Conservation (phyloP, 2,888 invertebrate genomes). For the Drosophila dives region DNA sequence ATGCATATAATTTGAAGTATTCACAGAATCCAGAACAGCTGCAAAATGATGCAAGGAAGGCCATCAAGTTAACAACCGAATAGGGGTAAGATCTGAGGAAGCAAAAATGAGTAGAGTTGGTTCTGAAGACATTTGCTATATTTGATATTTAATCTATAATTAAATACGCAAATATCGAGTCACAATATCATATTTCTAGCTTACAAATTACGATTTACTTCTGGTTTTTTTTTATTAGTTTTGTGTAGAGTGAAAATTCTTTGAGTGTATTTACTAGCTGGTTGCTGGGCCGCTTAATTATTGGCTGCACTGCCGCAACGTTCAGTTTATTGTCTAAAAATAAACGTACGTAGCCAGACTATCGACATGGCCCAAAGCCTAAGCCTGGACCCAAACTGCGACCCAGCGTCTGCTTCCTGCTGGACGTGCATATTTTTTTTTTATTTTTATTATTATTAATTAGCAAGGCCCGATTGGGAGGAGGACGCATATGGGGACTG, state of each 20-base stretch:
- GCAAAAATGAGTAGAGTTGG: too few species aligned
- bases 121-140: too few species aligned
- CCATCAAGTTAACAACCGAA: not conserved
- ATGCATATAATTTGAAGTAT: not conserved
- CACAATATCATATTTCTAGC: not conserved
- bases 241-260: not conserved
- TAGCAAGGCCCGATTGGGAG: constrained; percentile 60
- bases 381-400: constrained; percentile 22
- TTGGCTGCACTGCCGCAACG: constrained; percentile 52
- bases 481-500: constrained; percentile 17
- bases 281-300: constrained; percentile 11
- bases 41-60: not conserved
- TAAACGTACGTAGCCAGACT: constrained; percentile 49
- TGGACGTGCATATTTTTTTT: constrained; percentile 37
- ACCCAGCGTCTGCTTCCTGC: constrained; percentile 51
- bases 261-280: not conserved
- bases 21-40: not conserved
- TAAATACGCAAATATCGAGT: too few species aligned
- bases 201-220: not conserved
- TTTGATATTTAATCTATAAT: too few species aligned
- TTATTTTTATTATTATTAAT: constrained; percentile 74
- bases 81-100: not conserved
- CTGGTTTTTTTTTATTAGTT: not conserved
- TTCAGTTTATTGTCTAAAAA: constrained; percentile 74
- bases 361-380: constrained; percentile 41